Percentiles rank a stretch among this genome's conserved stretches.
Conservation (phyloP, 2,113 vertebrate genomes). For the Megatriorchis doriae region DNA sequence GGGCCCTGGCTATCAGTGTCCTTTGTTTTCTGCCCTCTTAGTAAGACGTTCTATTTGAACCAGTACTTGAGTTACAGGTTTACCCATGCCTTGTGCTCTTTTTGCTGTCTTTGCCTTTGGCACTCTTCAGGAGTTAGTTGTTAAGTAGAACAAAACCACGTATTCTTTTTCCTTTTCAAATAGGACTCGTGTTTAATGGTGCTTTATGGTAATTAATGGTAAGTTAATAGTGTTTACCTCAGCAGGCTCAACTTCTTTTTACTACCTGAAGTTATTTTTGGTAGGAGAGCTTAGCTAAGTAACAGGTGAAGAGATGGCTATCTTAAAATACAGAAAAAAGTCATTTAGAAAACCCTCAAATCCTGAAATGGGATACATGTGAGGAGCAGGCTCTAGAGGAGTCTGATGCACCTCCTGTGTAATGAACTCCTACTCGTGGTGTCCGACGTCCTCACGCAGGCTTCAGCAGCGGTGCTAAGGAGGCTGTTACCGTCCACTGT, state of each 20-base stretch:
- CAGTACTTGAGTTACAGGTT: not conserved
- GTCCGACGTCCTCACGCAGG: accelerated
- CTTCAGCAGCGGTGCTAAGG: not conserved
- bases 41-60: accelerated
- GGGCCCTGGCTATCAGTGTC: not conserved
- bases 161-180: not conserved
- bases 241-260: not conserved
- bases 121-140: not conserved
- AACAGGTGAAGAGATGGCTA: not conserved
- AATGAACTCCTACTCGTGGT: not conserved
- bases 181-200: not conserved
- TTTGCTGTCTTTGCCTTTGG: too few relatives aligned
- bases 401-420: not conserved
- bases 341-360: not conserved
- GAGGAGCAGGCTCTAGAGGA: not conserved
- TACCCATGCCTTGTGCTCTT: not conserved
- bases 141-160: not conserved
- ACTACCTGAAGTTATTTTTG: not conserved
- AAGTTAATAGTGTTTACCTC: not conserved
- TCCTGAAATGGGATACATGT: not conserved
- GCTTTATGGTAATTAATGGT: not conserved
- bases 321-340: not conserved
- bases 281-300: not conserved
- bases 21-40: not conserved
- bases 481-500: not conserved